Evolutionary conservation across 2,797 vertebrate genomes (phyloP).

Genomic region (Sphenodon punctatus): DNA sequence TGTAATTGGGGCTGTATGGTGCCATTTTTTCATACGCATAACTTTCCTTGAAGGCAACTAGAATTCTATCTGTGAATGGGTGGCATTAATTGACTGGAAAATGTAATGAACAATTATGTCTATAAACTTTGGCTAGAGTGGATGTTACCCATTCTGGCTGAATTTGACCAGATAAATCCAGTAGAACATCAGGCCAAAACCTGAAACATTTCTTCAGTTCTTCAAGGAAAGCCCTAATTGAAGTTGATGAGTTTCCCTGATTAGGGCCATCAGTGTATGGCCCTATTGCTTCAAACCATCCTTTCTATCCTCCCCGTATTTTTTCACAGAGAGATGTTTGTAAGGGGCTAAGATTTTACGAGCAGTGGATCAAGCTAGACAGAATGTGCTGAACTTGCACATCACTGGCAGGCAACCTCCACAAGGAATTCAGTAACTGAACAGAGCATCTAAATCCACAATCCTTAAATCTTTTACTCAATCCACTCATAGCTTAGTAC

Average conservation of each 20-base stretch:
- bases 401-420: fast-evolving
- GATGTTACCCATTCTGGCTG: not conserved
- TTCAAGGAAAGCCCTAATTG: not conserved
- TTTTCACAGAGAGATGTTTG: not conserved
- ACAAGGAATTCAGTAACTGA: not conserved
- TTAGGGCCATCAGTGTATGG: fast-evolving
- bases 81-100: not conserved
- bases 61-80: not conserved
- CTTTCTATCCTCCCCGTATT: not conserved
- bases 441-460: not conserved
- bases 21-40: not conserved
- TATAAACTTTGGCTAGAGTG: not conserved
- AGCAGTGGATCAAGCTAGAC: not conserved
- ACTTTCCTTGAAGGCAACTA: not conserved
- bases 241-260: not conserved
- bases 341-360: fast-evolving
- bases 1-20: slow-evolving; percentile 11
- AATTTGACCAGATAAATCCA: not conserved
- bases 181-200: not conserved
- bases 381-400: not conserved
- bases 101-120: not conserved
- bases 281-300: not conserved
- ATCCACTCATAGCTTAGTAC: no score
- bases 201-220: not conserved
- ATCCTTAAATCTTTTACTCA: no score